These are phyloP conservation scores for Catharus fuscescens DNA, from an alignment of 2,113 vertebrate genomes.

Conservation along the genomic window DNA sequence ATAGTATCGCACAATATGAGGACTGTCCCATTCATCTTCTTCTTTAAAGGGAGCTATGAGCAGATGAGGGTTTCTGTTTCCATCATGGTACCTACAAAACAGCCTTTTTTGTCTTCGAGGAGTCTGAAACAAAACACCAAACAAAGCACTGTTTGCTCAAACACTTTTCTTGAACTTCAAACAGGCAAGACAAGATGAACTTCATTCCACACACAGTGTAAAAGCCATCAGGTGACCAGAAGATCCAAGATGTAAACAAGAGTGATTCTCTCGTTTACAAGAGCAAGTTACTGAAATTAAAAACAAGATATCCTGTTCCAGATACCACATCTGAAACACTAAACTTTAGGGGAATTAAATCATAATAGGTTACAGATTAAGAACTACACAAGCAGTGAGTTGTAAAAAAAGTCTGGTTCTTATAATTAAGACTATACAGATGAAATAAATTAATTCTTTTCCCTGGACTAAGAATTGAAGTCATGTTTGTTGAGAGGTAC, in stretches of 20 bases:
- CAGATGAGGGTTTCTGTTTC: constrained; percentile 84
- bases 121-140: constrained; percentile 73
- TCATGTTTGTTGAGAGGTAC: not conserved
- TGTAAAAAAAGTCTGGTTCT: not conserved
- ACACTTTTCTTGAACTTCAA: not conserved
- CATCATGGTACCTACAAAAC: constrained; percentile 90
- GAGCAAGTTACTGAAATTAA: not conserved
- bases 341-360: not conserved
- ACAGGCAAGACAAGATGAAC: not conserved
- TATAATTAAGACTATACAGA: not conserved
- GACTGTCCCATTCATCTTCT: constrained; percentile 97
- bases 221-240: not conserved
- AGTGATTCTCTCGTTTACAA: not conserved
- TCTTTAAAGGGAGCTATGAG: constrained; percentile 92
- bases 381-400: not conserved
- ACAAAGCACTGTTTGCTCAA: not conserved
- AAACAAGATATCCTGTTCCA: not conserved
- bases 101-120: constrained; percentile 85
- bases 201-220: not conserved
- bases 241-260: not conserved
- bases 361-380: not conserved
- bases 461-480: not conserved
- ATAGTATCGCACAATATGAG: constrained; percentile 91
- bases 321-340: not conserved
- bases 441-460: not conserved